phyloP scores from a whole-genome alignment of 2,888 invertebrate species.

The Ephialtes manifestator region DNA sequence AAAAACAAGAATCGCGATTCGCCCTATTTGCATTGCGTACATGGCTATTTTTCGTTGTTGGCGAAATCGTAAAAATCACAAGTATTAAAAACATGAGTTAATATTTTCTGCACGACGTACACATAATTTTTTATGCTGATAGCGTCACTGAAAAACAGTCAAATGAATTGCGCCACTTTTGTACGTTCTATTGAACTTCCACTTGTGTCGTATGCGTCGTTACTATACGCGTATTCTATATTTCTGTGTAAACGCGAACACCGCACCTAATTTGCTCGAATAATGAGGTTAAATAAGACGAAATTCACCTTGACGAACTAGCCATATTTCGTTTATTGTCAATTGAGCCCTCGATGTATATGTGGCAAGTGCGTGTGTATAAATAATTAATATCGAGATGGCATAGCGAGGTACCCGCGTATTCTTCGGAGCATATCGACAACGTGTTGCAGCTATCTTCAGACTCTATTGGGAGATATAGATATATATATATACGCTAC shows the following conservation, averaged over 20 bases:
- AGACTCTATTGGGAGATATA: not conserved
- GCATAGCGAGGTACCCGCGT: constrained; percentile 2
- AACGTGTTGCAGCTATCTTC: not conserved
- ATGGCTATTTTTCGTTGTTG: not conserved
- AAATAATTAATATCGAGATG: constrained; percentile 21
- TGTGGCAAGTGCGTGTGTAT: constrained; percentile 12
- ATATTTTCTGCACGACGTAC: not conserved
- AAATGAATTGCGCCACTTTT: constrained; percentile 29
- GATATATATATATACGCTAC: not conserved
- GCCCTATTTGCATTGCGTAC: not conserved
- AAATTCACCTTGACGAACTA: constrained; percentile 90
- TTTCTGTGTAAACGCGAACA: not conserved
- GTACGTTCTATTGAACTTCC: not conserved
- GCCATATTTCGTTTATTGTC: constrained; percentile 87
- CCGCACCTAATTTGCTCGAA: not conserved
- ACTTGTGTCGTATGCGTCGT: not conserved
- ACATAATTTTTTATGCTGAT: not conserved
- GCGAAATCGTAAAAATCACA: not conserved
- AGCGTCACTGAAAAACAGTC: constrained; percentile 7
- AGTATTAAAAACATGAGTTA: not conserved
- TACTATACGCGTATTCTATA: not conserved
- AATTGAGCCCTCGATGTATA: constrained; percentile 38
- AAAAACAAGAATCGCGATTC: not conserved
- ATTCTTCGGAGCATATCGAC: not conserved
- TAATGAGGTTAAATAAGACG: constrained; percentile 8